Base-by-base conservation (phyloP, 1,140 invertebrate genomes). In the Drosophila lini region DNA sequence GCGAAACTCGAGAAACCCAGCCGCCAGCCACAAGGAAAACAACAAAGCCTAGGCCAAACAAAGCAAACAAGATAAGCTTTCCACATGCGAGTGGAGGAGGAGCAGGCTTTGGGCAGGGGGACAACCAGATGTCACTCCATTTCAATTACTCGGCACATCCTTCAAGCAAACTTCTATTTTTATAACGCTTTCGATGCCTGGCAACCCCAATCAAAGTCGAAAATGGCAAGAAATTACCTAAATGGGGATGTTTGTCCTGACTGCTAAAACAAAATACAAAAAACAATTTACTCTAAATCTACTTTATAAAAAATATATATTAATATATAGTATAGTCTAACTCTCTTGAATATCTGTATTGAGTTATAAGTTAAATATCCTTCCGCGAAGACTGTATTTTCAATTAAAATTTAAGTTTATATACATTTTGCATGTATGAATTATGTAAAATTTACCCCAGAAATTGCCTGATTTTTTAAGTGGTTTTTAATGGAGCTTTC, bases 151-250 rank as follows among this genome's bases (percentile, higher is more conserved):
- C 58, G 47, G 47, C 34, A 81, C 61, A 81, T 81, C 78, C 59
- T 38, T 52, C 57, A 61, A 68, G 70, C n/a, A 32, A 15, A 10
- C 50, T 77, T 55, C 32, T 16, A 44, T 52, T 41, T 58, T 25
- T 31, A 13, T 13, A 19, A 34, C 15, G 38, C 16, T 56, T 57
- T 61, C 47, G 19, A 25, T 16, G 58, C 31, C 31, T 73, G 36
- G 60, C 81, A 78, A 74, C 81, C 81, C 57, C 40, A 59, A 81
- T 85, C 78, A 76, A 73, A 73, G 50, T 77, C 36, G 63, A 73
- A 56, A 67, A 53, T 19, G 34, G 36, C 19, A 25, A 48, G 5
- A 28, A 28, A n/a, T n/a, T 2, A 10, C 4, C 31, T 15, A 15
- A 36, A 22, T 22, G 11, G 11, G 11, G 7, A 15, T 5, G 11